These are phyloP conservation scores for Turritopsis rubra DNA, from an alignment of 30 jellyfish, hydroid and myxozoan species.

Conservation along the genomic window DNA sequence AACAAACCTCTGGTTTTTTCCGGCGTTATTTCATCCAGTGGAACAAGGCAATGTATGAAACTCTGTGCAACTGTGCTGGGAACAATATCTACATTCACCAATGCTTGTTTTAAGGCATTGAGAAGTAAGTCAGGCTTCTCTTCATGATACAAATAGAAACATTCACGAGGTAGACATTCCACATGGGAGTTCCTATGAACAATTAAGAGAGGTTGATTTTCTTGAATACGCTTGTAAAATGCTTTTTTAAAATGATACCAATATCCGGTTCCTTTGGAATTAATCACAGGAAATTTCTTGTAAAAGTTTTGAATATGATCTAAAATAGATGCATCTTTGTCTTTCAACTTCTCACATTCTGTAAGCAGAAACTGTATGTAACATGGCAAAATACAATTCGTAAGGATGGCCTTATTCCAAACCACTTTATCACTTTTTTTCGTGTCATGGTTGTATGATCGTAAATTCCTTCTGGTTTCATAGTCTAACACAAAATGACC, in stretches of 20 bases:
- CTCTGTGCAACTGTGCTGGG: neutral
- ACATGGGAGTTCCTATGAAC: neutral
- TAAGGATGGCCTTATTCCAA: conserved; percentile 55
- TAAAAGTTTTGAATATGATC: neutral
- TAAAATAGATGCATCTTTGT: neutral
- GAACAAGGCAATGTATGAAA: conserved; percentile 35
- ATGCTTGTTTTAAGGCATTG: neutral
- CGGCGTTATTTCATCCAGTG: conserved; percentile 43
- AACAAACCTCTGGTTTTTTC: conserved; percentile 23
- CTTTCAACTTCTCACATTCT: neutral
- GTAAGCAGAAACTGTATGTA: conserved; percentile 30
- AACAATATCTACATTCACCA: neutral
- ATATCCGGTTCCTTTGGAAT: neutral
- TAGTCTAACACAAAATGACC: conserved; percentile 66
- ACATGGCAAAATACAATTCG: conserved; percentile 56
- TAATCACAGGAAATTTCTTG: neutral
- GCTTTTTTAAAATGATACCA: neutral
- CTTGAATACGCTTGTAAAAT: neutral
- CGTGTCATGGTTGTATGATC: conserved; percentile 22
- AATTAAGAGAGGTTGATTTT: neutral
- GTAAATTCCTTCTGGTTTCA: conserved; percentile 62
- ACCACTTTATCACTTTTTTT: conserved; percentile 17
- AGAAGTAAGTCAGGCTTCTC: neutral
- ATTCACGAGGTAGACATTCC: neutral
- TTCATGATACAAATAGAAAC: neutral